Percentiles rank a stretch among this genome's conserved stretches.
Conservation (phyloP, 2,888 invertebrate species). For the Keiferia lycopersicella region DNA sequence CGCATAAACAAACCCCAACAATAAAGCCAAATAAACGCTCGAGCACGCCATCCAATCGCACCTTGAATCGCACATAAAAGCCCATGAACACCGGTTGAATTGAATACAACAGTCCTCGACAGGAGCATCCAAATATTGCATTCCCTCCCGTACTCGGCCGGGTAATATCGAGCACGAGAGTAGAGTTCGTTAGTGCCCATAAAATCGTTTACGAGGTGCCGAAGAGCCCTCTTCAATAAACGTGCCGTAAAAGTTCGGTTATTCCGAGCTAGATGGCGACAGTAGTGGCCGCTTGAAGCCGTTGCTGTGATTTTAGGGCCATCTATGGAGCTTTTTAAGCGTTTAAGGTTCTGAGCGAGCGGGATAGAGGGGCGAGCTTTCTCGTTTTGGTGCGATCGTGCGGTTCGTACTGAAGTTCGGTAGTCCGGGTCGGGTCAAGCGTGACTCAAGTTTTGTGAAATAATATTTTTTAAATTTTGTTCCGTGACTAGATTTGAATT, state of each 20-base stretch:
- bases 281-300: slow-evolving; percentile 76
- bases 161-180: slow-evolving; percentile 76
- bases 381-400: slow-evolving; percentile 43
- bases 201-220: slow-evolving; percentile 81
- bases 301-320: slow-evolving; percentile 78
- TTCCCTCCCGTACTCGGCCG: slow-evolving; percentile 74
- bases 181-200: slow-evolving; percentile 77
- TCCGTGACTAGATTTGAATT: slow-evolving; percentile 43
- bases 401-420: slow-evolving; percentile 52
- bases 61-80: slow-evolving; percentile 81
- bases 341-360: slow-evolving; percentile 58
- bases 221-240: slow-evolving; percentile 81
- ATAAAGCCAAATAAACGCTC: slow-evolving; percentile 81
- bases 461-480: slow-evolving; percentile 22
- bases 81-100: slow-evolving; percentile 78
- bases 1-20: slow-evolving; percentile 82
- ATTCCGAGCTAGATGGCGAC: slow-evolving; percentile 78
- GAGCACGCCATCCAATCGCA: slow-evolving; percentile 81
- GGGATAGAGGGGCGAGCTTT: slow-evolving; percentile 45
- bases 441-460: slow-evolving; percentile 26
- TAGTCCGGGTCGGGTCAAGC: slow-evolving; percentile 30
- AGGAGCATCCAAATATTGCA: slow-evolving; percentile 76
- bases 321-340: slow-evolving; percentile 79
- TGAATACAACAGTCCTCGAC: slow-evolving; percentile 74
- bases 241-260: slow-evolving; percentile 80